Evolutionary conservation across 1,140 invertebrate species (phyloP).

Genomic region (Dysdera silvatica): DNA sequence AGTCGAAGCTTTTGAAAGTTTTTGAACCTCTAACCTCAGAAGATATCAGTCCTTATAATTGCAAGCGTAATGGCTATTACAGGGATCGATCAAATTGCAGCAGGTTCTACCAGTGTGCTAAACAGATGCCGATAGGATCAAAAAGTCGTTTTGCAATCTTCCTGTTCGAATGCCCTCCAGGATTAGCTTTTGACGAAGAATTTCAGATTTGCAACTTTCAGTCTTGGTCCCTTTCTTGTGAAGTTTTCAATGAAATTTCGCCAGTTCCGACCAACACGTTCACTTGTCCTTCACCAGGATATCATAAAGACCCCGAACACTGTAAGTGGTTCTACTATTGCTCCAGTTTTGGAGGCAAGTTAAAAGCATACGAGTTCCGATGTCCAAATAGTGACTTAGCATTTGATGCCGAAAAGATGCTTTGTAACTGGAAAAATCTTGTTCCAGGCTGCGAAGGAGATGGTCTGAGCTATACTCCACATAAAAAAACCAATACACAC

Average conservation of each 20-base stretch:
- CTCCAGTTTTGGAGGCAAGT: slow-evolving; percentile 56
- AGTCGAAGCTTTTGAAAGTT: too few species aligned
- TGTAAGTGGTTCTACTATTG: slow-evolving; percentile 81
- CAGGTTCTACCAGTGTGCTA: slow-evolving; percentile 69
- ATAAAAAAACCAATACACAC: too few species aligned
- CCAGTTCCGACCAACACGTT: slow-evolving; percentile 56
- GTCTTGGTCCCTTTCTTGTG: slow-evolving; percentile 60
- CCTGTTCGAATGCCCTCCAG: slow-evolving; percentile 71
- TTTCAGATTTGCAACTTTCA: slow-evolving; percentile 67
- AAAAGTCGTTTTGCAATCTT: slow-evolving; percentile 66
- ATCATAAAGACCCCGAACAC: slow-evolving; percentile 72
- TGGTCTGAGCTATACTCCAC: too few species aligned
- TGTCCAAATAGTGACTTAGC: slow-evolving; percentile 68
- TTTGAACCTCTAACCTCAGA: too few species aligned
- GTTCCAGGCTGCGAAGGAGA: slow-evolving; percentile 57
- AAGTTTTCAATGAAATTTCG: slow-evolving; percentile 51
- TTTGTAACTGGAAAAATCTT: slow-evolving; percentile 75
- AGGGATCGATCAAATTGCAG: slow-evolving; percentile 69
- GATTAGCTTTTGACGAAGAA: slow-evolving; percentile 67
- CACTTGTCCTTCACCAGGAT: slow-evolving; percentile 49
- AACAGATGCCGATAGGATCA: slow-evolving; percentile 60
- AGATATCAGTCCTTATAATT: slow-evolving; percentile 52
- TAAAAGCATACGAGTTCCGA: slow-evolving; percentile 69
- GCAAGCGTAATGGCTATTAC: slow-evolving; percentile 68
- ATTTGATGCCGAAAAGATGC: slow-evolving; percentile 61